A percentile compares a stretch with the other conserved stretches of the same genome.
These are phyloP conservation scores for Bergia puertoricense DNA, from an alignment of 92 coral and sea anemone genomes.

Conservation along the genomic window DNA sequence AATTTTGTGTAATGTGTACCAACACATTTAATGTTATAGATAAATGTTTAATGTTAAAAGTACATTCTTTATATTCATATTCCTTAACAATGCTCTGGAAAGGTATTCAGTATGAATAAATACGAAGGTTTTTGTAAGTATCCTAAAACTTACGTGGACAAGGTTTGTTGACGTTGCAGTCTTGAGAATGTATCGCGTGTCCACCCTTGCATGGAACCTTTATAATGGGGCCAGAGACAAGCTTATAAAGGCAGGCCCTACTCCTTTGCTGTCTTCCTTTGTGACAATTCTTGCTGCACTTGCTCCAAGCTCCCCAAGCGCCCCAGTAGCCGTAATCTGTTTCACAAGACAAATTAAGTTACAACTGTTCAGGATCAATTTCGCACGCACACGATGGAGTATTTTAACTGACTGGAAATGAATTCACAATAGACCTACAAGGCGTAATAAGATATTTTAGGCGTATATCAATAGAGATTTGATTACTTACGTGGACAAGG, in stretches of 20 bases:
- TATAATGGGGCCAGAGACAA: neutral
- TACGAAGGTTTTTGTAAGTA: too few species aligned
- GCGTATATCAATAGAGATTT: neutral
- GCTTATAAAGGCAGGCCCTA: neutral
- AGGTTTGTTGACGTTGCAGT: neutral
- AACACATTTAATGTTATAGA: too few species aligned
- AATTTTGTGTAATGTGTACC: too few species aligned
- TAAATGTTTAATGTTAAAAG: too few species aligned
- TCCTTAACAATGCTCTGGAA: too few species aligned
- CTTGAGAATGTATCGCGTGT: neutral
- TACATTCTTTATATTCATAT: too few species aligned
- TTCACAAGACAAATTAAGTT: neutral
- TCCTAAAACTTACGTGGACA: neutral
- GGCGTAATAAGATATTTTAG: too few species aligned
- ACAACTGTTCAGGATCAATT: neutral
- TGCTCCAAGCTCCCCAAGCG: neutral
- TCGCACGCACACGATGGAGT: neutral
- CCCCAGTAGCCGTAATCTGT: neutral
- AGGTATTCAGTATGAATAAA: too few species aligned
- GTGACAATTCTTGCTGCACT: neutral
- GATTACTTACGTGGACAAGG: neutral
- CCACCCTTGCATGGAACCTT: conserved; percentile 22
- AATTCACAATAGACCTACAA: too few species aligned
- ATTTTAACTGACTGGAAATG: neutral
- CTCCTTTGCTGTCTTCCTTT: neutral